Conservation (phyloP, 2,113 vertebrate species). For the Lontra canadensis region DNA sequence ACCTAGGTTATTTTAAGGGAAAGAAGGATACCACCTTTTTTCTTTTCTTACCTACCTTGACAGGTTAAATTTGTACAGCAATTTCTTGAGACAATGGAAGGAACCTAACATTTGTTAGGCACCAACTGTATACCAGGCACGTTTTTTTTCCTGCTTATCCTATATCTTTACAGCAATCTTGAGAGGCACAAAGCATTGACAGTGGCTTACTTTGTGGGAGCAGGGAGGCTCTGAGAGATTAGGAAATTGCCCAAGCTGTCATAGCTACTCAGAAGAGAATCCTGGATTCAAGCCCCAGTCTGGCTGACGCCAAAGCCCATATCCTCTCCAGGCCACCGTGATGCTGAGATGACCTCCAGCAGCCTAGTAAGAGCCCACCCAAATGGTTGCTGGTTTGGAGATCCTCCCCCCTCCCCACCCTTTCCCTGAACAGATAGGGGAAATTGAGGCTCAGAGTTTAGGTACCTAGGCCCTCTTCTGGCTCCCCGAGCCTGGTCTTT, state of each 20-base stretch:
- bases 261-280: background rate
- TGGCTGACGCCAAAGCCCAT: background rate
- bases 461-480: background rate
- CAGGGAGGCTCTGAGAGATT: rapidly evolving
- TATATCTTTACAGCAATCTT: background rate
- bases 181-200: background rate
- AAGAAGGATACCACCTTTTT: background rate
- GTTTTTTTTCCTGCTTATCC: background rate
- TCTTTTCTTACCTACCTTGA: background rate
- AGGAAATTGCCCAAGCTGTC: background rate
- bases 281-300: background rate
- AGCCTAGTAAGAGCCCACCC: background rate
- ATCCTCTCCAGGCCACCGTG: background rate
- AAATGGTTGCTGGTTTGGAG: background rate
- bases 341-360: background rate
- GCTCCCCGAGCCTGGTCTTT: background rate
- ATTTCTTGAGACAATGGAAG: background rate
- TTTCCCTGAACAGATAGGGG: too few species aligned
- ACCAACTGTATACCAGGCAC: background rate
- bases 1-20: background rate
- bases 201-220: background rate
- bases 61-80: background rate
- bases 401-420: background rate
- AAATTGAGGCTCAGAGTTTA: background rate
- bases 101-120: background rate